Base-by-base conservation (phyloP, 1,140 invertebrate species). In the Drosophila setifemur region DNA sequence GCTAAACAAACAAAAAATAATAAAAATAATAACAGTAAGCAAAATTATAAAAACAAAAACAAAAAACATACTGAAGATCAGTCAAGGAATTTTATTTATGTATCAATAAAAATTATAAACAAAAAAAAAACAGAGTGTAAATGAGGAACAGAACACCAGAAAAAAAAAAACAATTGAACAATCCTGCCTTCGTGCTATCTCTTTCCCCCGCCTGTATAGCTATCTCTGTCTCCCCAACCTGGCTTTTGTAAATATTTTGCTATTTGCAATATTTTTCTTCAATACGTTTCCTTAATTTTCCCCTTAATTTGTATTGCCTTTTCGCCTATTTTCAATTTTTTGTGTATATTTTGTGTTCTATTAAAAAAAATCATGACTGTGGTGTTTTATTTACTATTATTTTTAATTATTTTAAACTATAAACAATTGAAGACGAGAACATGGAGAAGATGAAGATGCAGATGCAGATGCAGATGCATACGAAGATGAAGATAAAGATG, bases 351-450 rank as follows among this genome's bases (percentile, higher is more conserved):
- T 81, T 76, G 70, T 69, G 75, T 73, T 58, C 60, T 68, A 58
- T 55, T 60, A 71, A 68, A 73, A 76, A 2, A 70, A 87, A 70
- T 76, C 74, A 83, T 86, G 86, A 89, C 87, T 89, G 86, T 89
- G 86, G 87, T 89, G 86, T 89, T 86, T 89, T 86, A 82, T 74
- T 83, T 87, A 89, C 87, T 89, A 89, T 88, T 85, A 86, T 74
- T 81, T 85, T 83, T 86, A 79, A 83, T 69, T 83, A 78, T 71
- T 74, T 67, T 83, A 85, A 74, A 60, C 37, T 26, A 82, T 54
- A 79, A 70, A 26, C 37, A 71, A 5, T 5, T 23, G 21, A 45
- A 55, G 14, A 31, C 19, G 49, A 58, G 42, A 33, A 58, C 33
- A 67, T 47, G 55, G 58, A 31, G 53, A 60, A 12, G 35, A 58